A percentile compares a stretch with the other conserved stretches of the same genome.
phyloP scores from a whole-genome alignment of 2,113 vertebrate species.

The Syrmaticus mikado region DNA sequence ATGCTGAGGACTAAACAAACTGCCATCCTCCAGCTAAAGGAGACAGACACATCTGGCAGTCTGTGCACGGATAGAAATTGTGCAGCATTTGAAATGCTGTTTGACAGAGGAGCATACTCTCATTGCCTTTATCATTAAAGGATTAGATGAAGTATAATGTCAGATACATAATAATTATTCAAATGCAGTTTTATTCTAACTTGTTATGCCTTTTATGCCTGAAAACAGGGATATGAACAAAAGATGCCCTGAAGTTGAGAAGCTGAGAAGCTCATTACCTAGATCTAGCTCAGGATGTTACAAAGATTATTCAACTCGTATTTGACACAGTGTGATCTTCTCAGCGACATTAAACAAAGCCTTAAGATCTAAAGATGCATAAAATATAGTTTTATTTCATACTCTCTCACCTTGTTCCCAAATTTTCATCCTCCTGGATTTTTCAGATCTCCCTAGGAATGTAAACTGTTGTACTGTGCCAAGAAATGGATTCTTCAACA shows the following conservation, averaged over 20 bases:
- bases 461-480: background rate
- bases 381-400: background rate
- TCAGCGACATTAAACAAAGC: background rate
- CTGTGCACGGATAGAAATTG: rapidly evolving
- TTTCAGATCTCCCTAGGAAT: background rate
- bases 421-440: background rate
- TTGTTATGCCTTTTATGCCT: background rate
- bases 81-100: background rate
- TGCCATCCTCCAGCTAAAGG: no score
- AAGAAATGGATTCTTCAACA: background rate
- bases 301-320: background rate
- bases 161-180: background rate
- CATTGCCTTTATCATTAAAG: background rate
- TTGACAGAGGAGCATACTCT: background rate
- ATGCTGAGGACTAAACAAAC: rapidly evolving
- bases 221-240: rapidly evolving
- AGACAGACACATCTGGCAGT: rapidly evolving
- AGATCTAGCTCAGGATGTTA: background rate
- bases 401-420: background rate
- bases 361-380: background rate
- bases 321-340: background rate
- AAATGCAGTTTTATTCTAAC: background rate
- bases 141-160: background rate
- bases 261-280: background rate
- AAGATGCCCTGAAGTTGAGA: background rate